A percentile compares a stretch with the other conserved stretches of the same genome.
Conservation (phyloP, 2,113 vertebrate genomes). For the Rhombomys opimus region DNA sequence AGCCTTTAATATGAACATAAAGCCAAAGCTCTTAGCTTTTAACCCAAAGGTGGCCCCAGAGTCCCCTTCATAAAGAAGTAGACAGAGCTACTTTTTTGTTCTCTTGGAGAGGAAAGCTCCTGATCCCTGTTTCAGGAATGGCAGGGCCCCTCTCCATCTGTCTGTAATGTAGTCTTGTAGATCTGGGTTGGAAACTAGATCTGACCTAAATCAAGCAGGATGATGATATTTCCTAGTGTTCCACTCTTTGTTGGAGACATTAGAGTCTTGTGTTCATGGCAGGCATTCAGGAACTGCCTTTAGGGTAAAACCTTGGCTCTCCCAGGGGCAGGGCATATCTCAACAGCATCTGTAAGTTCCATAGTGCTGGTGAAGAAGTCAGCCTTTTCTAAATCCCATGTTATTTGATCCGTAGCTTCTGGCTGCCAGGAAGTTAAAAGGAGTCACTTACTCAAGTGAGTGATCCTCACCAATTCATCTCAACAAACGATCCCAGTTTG, state of each 20-base stretch:
- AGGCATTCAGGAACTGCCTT: neutral
- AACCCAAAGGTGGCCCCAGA: slow-evolving; percentile 14
- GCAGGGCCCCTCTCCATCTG: neutral
- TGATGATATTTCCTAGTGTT: neutral
- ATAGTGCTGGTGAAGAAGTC: neutral
- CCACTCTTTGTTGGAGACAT: neutral
- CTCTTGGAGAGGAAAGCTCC: neutral
- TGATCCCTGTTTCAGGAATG: neutral
- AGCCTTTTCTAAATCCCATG: neutral
- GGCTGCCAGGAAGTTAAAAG: neutral
- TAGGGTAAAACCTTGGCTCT: neutral
- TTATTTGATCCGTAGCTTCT: neutral
- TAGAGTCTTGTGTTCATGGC: neutral
- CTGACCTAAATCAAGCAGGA: neutral
- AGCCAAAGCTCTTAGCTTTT: slow-evolving; percentile 49
- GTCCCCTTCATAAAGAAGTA: neutral
- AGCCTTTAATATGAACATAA: slow-evolving; percentile 40
- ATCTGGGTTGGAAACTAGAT: neutral
- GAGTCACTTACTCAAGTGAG: neutral
- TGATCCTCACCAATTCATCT: neutral
- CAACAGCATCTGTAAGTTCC: neutral
- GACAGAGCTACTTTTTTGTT: neutral
- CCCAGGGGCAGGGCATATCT: neutral
- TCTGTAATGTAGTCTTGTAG: neutral
- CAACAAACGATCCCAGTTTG: neutral